Evolutionary conservation across 1,140 invertebrate species (phyloP), one percentile per base, ranked within the genome.

Genomic region (Nymphalis io): DNA sequence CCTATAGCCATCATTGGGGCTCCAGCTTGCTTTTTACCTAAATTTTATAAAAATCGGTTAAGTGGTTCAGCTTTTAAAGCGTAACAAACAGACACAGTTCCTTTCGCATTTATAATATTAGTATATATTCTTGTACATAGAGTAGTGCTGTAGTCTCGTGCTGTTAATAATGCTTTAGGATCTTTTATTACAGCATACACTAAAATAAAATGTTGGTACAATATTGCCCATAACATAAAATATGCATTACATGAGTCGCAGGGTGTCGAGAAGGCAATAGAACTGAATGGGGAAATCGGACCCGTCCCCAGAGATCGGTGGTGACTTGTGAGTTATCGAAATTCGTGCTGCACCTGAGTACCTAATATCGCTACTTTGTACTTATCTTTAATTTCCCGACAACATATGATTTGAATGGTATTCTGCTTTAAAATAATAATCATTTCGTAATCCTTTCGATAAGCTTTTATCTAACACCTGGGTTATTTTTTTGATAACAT

Each of bases 401-500:
- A 61, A 8, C 39, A 46, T 13, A 61, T 61, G 13, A 15, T 61
- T 44, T 27, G 27, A 33, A 33, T 62, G 44, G 6, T 33, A 33
- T 62, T 48, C 10, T 21, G 18, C 23, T 62, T 44, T 33, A 42
- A 53, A 8, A 48, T 48, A 39, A 1, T 20, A 53, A n/a, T 33
- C 4, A 33, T 53, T 64, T 42, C 51, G 4, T 57, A 65, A 57
- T 65, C 39, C 62, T 65, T 15, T 23, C 11, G 38, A 40, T 59
- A 33, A 12, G 51, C 13, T 40, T 60, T 67, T 82, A 85, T 86
- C 83, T 65, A 44, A 62, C 80, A 85, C 83, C 86, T 85, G 80
- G 75, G 59, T 73, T 77, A 73, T 80, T 76, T 76, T 67, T 68
- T 21, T 67, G 87, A 89, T 89, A 87, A 68, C 60, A 18, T 87